Evolutionary conservation across 2,888 invertebrate genomes (phyloP), one percentile per base, ranked within the genome.

Genomic region (Petrophora chlorosata): DNA sequence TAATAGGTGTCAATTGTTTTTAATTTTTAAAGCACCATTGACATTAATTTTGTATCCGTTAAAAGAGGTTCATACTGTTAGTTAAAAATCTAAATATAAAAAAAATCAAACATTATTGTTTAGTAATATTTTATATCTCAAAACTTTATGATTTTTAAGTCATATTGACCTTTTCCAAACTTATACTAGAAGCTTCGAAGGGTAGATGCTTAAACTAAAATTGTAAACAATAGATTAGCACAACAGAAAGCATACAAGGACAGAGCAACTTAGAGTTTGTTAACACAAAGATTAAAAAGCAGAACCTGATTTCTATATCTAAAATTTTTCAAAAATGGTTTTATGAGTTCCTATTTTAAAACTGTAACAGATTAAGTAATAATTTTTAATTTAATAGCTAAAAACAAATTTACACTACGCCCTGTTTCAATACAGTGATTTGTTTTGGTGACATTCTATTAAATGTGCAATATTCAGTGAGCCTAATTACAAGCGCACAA

Each of bases 221-320:
- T 23, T 40, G 39, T n/a, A 44, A 43, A 42, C 34, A 40, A 16
- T n/a, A 22, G 29, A 34, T 49, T 47, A 53, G 47, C 53, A 46
- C 25, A 30, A 36, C 45, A 53, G 12, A 56, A 46, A 53, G 53
- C 56, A 56, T 52, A 57, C 57, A 23, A n/a, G 53, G 14, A 40
- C 8, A 29, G 5, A 41, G 46, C 41, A 33, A 51, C 36, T 26
- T 29, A 56, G 42, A 17, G 12, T 28, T 43, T 40, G 19, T 51
- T 42, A 41, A 38, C 36, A 51, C 45, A 41, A 41, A 25, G 7
- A 16, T 41, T 10, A 33, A 29, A 17, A 41, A 29, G n/a, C 33
- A 40, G 23, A 33, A 33, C 38, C 30, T 19, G 23, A 26, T 15
- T 16, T 7, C 33, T 12, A 10, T 9, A 32, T 1, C 10, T 32